Evolutionary conservation across 2,888 invertebrate species (phyloP), one percentile per base, ranked within the genome.

Genomic region (Temnothorax ravouxi): DNA sequence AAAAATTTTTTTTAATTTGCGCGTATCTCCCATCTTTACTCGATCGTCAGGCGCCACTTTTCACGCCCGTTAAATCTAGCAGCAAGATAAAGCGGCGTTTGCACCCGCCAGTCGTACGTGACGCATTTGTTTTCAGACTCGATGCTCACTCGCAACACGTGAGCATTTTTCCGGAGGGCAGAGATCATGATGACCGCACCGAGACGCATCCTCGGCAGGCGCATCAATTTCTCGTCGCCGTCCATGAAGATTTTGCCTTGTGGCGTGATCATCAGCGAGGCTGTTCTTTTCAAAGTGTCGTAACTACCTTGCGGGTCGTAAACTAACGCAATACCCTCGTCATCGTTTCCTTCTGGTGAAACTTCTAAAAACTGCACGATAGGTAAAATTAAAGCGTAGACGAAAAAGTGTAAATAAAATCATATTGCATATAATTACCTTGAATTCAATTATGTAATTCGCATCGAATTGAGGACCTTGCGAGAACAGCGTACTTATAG

Each of bases 371-470:
- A 91, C 92, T 92, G 66, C 25, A 25, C 13, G 13, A 64, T 64
- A 67, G 9, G 11, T 47, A 47, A 47, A 79, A 83, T 71, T 69
- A 29, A 50, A 50, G 13, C 18, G 2, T 21, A 50, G 2, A 8
- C 15, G 3, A 25, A 52, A 25, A 56, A 71, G 25, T 69, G 29
- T 52, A 72, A 18, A 64, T 84, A 47, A 61, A 44, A 59, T 47
- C 21, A 15, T 44, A n/a, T 61, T 41, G 44, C n/a, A 18, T 47
- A 21, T 15, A 87, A 61, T 64, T 91, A 96, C 95, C 83, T 95
- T 95, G 92, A 96, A 96, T 89, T 96, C 95, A 79, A 96, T 94
- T 8, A 95, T 95, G 88, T 96, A 95, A 71, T 96, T 95, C 18
- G 95, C 94, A 56, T 93, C 93, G 89, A 96, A 95, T 88, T 95